Percentiles rank a stretch among this genome's conserved stretches.
Conservation (phyloP, 2,797 vertebrate genomes). For the Atherinosoma microstoma region DNA sequence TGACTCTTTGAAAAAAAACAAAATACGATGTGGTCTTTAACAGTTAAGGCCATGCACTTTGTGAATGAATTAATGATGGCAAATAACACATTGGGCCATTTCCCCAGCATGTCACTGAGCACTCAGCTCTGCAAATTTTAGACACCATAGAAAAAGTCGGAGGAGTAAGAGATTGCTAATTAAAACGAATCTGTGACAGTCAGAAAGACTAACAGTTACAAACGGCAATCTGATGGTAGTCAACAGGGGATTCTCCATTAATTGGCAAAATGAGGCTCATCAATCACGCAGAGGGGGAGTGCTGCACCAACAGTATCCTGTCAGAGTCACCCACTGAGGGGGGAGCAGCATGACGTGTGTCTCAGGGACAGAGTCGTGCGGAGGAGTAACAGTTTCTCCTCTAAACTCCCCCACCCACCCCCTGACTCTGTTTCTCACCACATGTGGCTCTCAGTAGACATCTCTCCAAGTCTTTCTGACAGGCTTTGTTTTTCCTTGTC, state of each 20-base stretch:
- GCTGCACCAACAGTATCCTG: constrained; percentile 75
- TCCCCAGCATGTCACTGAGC: constrained; percentile 34
- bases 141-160: constrained; percentile 55
- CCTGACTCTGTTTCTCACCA: constrained; percentile 65
- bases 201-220: constrained; percentile 85
- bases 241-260: constrained; percentile 87
- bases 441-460: constrained; percentile 77
- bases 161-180: constrained; percentile 75
- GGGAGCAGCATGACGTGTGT: constrained; percentile 74
- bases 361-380: constrained; percentile 75
- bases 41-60: constrained; percentile 40
- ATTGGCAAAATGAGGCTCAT: constrained; percentile 88
- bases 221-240: constrained; percentile 85
- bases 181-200: constrained; percentile 82
- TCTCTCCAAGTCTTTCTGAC: constrained; percentile 75
- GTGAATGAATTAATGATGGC: constrained; percentile 52
- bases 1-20: constrained; percentile 44
- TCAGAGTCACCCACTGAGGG: constrained; percentile 76
- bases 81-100: constrained; percentile 42
- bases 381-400: constrained; percentile 59
- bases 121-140: constrained; percentile 55
- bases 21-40: constrained; percentile 33
- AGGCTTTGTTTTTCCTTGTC: constrained; percentile 80
- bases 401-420: constrained; percentile 12
- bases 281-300: constrained; percentile 82